Evolutionary conservation across 2,797 vertebrate species (phyloP).

Genomic region (Sarcoramphus papa): DNA sequence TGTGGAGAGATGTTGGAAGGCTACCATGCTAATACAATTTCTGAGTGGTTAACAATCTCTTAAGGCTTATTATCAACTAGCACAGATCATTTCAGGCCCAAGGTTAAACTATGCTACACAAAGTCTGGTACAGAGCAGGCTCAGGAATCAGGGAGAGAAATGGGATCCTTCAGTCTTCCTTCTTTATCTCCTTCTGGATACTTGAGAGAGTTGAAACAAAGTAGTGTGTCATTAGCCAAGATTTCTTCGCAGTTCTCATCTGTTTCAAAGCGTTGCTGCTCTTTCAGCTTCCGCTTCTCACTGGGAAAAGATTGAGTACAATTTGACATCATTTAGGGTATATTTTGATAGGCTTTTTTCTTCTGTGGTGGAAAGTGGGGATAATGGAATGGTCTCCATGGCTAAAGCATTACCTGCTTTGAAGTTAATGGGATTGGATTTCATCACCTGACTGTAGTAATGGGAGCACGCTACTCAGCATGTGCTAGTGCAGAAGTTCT

Average conservation of each 20-base stretch:
- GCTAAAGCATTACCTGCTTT: neutral
- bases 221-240: neutral
- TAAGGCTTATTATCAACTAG: neutral
- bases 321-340: neutral
- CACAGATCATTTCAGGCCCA: neutral
- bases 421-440: neutral
- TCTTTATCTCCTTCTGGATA: neutral
- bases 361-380: neutral
- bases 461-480: neutral
- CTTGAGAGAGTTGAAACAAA: neutral
- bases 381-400: neutral
- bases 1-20: neutral
- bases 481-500: neutral
- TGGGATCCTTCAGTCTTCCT: neutral
- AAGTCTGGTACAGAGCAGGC: neutral
- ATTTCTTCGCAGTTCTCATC: neutral
- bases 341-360: neutral
- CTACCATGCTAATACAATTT: neutral
- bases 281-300: neutral
- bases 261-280: neutral
- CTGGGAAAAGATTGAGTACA: neutral
- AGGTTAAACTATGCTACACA: neutral
- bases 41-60: neutral
- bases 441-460: neutral
- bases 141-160: neutral